Percentiles rank a stretch among this genome's conserved stretches.
Conservation (phyloP, 2,797 vertebrate genomes). For the Steatocranus sp. region DNA sequence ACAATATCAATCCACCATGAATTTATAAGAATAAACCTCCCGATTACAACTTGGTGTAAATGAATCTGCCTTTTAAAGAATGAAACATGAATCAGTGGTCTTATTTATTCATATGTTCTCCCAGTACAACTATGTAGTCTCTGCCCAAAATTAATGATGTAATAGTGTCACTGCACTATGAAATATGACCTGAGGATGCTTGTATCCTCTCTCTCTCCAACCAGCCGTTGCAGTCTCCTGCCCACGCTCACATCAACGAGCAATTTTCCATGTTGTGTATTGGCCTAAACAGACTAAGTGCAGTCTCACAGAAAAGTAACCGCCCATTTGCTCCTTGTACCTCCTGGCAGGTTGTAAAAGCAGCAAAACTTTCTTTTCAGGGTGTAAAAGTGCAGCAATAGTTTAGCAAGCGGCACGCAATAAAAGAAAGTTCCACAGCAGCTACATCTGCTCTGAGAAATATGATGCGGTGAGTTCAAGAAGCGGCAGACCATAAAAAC, state of each 20-base stretch:
- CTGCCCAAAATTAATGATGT: not conserved
- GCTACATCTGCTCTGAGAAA: not conserved
- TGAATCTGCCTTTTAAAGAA: not conserved
- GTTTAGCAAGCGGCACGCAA: not conserved
- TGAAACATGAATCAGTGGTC: not conserved
- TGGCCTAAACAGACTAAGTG: not conserved
- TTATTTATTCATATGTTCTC: not conserved
- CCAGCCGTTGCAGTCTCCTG: not conserved
- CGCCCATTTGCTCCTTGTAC: not conserved
- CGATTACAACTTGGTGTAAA: not conserved
- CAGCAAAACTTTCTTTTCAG: not conserved
- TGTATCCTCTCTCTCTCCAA: too few relatives aligned
- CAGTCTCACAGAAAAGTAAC: not conserved
- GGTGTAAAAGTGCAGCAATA: not conserved
- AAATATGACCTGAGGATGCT: not conserved
- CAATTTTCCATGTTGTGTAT: not conserved
- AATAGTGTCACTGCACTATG: not conserved
- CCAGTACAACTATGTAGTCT: not conserved
- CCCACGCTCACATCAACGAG: not conserved
- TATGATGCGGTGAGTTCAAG: not conserved
- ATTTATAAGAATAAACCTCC: not conserved
- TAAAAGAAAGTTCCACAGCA: not conserved
- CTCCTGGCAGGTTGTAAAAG: not conserved
- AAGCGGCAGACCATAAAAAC: slow-evolving; percentile 14
- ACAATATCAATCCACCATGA: not conserved